phyloP scores from a whole-genome alignment of 2,797 vertebrate species.

The Acipenser ruthenus region DNA sequence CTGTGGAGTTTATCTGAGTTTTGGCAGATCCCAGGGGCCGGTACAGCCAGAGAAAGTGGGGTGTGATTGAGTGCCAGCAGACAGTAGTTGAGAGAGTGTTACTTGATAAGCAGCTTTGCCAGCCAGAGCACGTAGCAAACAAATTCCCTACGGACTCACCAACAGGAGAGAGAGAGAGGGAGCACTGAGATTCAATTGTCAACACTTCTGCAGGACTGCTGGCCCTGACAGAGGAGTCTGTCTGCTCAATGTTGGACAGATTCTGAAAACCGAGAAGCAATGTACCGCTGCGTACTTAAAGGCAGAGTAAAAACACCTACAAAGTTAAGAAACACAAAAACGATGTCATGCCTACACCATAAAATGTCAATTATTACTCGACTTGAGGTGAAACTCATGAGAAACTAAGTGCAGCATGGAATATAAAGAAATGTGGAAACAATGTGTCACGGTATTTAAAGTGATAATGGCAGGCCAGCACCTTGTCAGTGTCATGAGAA shows the following conservation, averaged over 20 bases:
- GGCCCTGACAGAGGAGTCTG: neutral
- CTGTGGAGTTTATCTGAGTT: no score
- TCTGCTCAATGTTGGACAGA: neutral
- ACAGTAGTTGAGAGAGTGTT: neutral
- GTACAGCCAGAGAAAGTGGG: neutral
- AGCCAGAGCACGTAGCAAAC: slow-evolving; percentile 1
- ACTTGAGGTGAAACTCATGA: no score
- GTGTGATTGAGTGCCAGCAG: neutral
- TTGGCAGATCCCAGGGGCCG: neutral
- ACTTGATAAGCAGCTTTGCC: neutral
- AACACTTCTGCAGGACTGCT: slow-evolving; percentile 5
- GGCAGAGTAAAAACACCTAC: no score
- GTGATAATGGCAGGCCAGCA: no score
- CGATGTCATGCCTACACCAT: no score
- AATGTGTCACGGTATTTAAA: no score
- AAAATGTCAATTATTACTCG: no score
- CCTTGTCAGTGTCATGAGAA: no score
- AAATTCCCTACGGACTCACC: neutral
- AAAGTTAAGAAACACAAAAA: no score
- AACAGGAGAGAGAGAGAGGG: neutral
- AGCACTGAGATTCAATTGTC: slow-evolving; percentile 3
- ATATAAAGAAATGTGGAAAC: no score
- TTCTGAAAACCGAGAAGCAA: neutral
- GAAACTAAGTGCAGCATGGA: no score
- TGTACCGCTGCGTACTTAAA: neutral